Conservation (phyloP, 2,113 vertebrate genomes). For the Furnarius figulus region DNA sequence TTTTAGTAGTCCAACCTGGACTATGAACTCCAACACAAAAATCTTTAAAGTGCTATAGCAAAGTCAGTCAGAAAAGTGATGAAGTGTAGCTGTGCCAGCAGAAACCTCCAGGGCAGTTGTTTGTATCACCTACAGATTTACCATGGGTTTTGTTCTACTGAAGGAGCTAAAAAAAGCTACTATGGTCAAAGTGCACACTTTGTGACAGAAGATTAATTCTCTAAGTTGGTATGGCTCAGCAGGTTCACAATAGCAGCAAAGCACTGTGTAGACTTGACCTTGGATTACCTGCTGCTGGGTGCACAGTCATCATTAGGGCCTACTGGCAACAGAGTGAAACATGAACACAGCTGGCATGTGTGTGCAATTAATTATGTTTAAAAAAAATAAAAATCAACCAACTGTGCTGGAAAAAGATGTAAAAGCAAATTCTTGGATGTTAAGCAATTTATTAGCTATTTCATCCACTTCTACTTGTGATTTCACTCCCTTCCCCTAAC, state of each 20-base stretch:
- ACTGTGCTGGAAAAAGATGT: background rate
- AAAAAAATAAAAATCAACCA: background rate
- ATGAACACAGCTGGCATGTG: fast-evolving
- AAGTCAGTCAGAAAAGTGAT: background rate
- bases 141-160: background rate
- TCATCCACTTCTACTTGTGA: background rate
- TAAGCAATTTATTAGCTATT: background rate
- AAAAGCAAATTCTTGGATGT: background rate
- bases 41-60: background rate
- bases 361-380: background rate
- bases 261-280: background rate
- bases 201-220: background rate
- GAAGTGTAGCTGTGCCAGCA: background rate
- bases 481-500: background rate
- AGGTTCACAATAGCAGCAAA: background rate
- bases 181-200: background rate
- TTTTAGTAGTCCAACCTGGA: background rate
- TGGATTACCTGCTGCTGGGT: background rate
- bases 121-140: background rate
- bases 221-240: background rate
- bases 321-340: background rate
- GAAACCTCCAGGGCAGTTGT: background rate
- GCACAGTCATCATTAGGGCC: background rate
- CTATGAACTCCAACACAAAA: background rate
- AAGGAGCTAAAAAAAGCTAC: background rate